phyloP scores from a whole-genome alignment of 1,140 invertebrate genomes.

The Popillia japonica region DNA sequence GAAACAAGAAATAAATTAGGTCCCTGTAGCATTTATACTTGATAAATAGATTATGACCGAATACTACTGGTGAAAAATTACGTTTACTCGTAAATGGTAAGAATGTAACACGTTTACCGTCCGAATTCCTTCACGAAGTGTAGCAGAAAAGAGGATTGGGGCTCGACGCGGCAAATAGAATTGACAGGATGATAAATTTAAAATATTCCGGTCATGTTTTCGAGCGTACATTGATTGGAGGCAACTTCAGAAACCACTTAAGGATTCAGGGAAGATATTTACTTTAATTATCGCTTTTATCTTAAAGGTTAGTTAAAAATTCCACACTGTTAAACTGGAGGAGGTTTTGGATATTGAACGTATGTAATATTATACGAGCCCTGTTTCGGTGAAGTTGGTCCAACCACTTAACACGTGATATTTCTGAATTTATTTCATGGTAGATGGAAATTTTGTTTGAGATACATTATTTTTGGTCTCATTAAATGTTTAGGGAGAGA shows the following conservation, averaged over 20 bases:
- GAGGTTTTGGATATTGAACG: too few species aligned
- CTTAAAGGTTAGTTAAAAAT: background rate
- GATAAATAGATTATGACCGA: conserved; percentile 23
- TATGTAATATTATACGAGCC: too few species aligned
- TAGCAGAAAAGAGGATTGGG: background rate
- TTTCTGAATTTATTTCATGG: too few species aligned
- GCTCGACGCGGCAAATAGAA: background rate
- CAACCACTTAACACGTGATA: too few species aligned
- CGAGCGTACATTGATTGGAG: conserved; percentile 23
- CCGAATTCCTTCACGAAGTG: conserved; percentile 9
- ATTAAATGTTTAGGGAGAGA: too few species aligned
- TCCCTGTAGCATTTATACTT: background rate
- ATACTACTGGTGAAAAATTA: conserved; percentile 19
- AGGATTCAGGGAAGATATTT: conserved; percentile 26
- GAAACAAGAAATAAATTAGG: conserved; percentile 3
- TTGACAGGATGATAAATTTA: conserved; percentile 35
- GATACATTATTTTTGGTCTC: too few species aligned
- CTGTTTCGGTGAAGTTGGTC: too few species aligned
- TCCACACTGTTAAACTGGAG: background rate
- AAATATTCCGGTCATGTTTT: conserved; percentile 30
- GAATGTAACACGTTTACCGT: conserved; percentile 27
- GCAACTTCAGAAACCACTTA: conserved; percentile 29
- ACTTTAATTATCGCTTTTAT: conserved; percentile 18
- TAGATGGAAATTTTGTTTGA: too few species aligned
- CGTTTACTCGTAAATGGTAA: conserved; percentile 10